Conservation (phyloP, 2,888 invertebrate genomes). For the Stenotaenia linearis region DNA sequence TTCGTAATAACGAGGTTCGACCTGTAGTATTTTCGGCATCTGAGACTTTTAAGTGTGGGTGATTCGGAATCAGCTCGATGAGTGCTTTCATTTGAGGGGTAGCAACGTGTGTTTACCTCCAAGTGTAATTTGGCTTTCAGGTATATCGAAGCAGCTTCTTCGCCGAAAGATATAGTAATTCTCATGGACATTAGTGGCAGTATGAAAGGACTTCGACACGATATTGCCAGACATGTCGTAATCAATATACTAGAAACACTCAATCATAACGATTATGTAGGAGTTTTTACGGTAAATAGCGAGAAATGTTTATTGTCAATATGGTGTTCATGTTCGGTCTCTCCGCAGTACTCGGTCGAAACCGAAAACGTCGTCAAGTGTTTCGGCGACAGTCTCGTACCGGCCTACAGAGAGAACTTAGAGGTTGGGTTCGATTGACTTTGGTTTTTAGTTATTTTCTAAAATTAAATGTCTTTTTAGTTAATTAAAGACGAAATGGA, state of each 20-base stretch:
- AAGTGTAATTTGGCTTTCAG: constrained; percentile 40
- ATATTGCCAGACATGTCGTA: constrained; percentile 86
- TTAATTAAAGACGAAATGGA: neutral
- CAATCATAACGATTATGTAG: constrained; percentile 96
- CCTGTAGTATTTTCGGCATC: too few relatives aligned
- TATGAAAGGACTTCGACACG: constrained; percentile 85
- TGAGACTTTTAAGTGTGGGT: too few relatives aligned
- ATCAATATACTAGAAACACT: constrained; percentile 85
- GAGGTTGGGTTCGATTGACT: constrained; percentile 31
- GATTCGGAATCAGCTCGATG: too few relatives aligned
- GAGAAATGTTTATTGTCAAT: neutral
- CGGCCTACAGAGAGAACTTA: constrained; percentile 60
- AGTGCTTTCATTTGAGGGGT: too few relatives aligned
- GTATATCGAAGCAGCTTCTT: constrained; percentile 95
- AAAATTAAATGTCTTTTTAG: neutral
- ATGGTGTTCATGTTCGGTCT: neutral
- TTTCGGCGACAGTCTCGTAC: constrained; percentile 77
- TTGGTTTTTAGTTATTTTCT: neutral
- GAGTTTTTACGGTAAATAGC: constrained; percentile 63
- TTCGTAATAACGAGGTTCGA: too few relatives aligned
- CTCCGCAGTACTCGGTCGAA: constrained; percentile 59
- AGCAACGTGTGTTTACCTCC: neutral
- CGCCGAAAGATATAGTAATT: constrained; percentile 94
- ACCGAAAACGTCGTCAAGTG: constrained; percentile 74
- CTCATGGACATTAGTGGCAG: constrained; percentile 93